Base-by-base conservation (phyloP, 2,888 invertebrate genomes). In the Nemapogon koenigi region DNA sequence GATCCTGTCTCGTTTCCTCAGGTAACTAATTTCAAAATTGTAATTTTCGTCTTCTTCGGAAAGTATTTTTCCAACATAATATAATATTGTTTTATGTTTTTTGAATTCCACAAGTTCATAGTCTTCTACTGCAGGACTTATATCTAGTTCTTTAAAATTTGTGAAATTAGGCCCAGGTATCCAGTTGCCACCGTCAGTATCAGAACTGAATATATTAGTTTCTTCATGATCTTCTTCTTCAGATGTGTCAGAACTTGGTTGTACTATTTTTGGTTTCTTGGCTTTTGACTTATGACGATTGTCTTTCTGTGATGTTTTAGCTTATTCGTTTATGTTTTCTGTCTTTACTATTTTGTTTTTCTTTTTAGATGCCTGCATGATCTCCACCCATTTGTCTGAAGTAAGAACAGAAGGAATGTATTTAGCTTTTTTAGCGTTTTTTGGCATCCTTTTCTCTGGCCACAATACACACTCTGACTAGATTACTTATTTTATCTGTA, bases 341-440 rank as follows among this genome's bases (percentile, higher is more conserved):
- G 13, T 38, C 38, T 17, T 29, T 30, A 6, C 8, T n/a, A 14
- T 35, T 17, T 35, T 18, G 14, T 37, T 37, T 38, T 38, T 28
- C 17, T 38, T 38, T 38, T 22, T 10, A 10, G 38, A n/a, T n/a
- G 13, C 33, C 33, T 38, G 8, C 33, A 38, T 37, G 14, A 38
- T 38, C 15, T 33, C 22, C 16, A 33, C 16, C 38, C 38, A 38
- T 19, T 19, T 38, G 17, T 38, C 38, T n/a, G 38, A 38, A 25
- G 38, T 38, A 32, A 38, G 7, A 8, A 38, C 38, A n/a, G 38
- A 38, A 19, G 38, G 31, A 26, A 38, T 33, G 28, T 38, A 38
- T 16, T 38, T 33, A 16, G 16, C 4, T 32, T 19, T 32, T 19
- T 16, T 38, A 10, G 15, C 2, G 16, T 33, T 30, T 33, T 38